Evolutionary conservation across 2,113 vertebrate species (phyloP), one percentile per base, ranked within the genome.

Genomic region (Excalfactoria chinensis): DNA sequence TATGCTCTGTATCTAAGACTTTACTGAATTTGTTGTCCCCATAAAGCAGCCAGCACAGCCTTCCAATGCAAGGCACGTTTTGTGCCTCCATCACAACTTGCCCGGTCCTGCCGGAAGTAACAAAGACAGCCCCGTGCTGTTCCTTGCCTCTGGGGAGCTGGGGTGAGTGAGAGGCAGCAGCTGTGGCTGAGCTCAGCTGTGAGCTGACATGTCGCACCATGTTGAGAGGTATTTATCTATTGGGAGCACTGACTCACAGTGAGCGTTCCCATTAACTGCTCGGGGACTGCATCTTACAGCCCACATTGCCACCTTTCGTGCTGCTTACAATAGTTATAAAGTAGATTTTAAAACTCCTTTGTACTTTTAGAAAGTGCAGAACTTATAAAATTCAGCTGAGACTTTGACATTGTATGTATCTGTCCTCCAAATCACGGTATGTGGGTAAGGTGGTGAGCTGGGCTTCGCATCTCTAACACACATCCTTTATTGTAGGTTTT

Each of bases 171-270:
- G 74, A 69, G 77, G 89, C 83, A 46, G 10, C 41, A 49, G 10
- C 32, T 40, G 21, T 23, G 73, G 28, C 72, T 49, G 70, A 72
- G 71, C 89, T 89, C 70, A 49, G 74, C 78, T 70, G 64, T 49
- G 11, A 78, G 62, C 86, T 88, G 86, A 75, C 88, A 32, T 62
- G 86, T 90, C 84, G 49, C 56, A 63, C 81, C 84, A 28, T 22
- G 86, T 41, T 92, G 84, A 86, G 77, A 90, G 92, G 86, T 86
- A 85, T 21, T 87, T 88, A 43, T 63, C 48, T 48, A 0, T 58
- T 60, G 76, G 72, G 74, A 92, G 56, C 35, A 69, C 26, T 58
- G 58, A 8, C 72, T 60, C 40, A 12, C 41, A 58, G 40, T 7
- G 17, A 80, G 21, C 25, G 11, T 68, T 79, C 12, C 48, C 40